A percentile compares a stretch with the other conserved stretches of the same genome.
Evolutionary conservation across 2,888 invertebrate genomes (phyloP).

Genomic region (Leucoma salicis): DNA sequence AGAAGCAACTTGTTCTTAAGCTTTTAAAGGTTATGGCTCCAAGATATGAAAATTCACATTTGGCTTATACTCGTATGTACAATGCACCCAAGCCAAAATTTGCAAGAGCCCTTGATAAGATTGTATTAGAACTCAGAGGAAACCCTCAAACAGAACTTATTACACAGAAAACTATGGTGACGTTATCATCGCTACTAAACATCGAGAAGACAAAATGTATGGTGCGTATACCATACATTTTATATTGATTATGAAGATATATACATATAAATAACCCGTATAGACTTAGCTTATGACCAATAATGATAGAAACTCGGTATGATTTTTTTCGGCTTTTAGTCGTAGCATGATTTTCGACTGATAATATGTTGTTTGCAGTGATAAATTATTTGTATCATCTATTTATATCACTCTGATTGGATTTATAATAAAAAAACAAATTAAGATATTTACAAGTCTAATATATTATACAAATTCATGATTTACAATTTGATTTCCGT

Average conservation of each 20-base stretch:
- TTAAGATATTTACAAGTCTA: background rate
- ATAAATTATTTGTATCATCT: too few species aligned
- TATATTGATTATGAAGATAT: too few species aligned
- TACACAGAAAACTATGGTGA: conserved; percentile 78
- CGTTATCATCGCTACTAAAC: too few species aligned
- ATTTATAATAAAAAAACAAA: background rate
- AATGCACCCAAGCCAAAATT: conserved; percentile 84
- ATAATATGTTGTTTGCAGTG: too few species aligned
- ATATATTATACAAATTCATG: background rate
- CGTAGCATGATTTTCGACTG: too few species aligned
- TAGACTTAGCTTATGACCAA: too few species aligned
- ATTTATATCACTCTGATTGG: too few species aligned
- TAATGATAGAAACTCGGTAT: too few species aligned
- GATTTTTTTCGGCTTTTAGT: too few species aligned
- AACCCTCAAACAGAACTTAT: conserved; percentile 90
- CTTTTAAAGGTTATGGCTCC: conserved; percentile 96
- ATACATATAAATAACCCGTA: too few species aligned
- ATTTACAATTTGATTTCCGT: background rate
- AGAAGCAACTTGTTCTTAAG: conserved; percentile 95
- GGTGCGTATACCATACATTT: too few species aligned
- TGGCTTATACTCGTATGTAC: conserved; percentile 89
- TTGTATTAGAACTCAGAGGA: conserved; percentile 89
- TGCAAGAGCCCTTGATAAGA: conserved; percentile 68
- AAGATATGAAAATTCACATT: conserved; percentile 86
- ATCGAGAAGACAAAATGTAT: too few species aligned